Conservation (phyloP, 2,113 vertebrate species). For the Symphodus melops region DNA sequence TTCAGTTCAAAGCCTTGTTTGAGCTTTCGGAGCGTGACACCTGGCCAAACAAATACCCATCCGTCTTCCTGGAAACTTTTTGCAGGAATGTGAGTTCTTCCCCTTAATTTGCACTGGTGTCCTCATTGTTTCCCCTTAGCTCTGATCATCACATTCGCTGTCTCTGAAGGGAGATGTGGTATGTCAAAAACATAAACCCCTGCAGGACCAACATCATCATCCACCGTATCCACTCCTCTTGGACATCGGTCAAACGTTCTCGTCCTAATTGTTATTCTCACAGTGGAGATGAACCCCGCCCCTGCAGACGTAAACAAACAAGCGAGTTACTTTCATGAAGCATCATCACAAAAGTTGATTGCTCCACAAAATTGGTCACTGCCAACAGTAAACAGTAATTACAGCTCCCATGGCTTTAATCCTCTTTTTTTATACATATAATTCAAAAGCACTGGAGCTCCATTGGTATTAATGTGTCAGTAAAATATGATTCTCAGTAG, state of each 20-base stretch:
- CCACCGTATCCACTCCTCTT: conserved; percentile 28
- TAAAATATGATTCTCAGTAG: background rate
- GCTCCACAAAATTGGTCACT: conserved; percentile 39
- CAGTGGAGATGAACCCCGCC: conserved; percentile 43
- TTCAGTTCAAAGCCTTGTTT: conserved; percentile 18
- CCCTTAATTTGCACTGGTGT: conserved; percentile 1
- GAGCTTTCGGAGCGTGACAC: conserved; percentile 1
- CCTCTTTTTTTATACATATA: conserved; percentile 23
- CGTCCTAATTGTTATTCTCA: conserved; percentile 60
- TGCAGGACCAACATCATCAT: conserved; percentile 37
- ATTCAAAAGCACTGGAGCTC: conserved; percentile 21
- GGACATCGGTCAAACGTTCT: conserved; percentile 36
- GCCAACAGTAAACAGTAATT: conserved; percentile 71
- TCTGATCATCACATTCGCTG: conserved; percentile 27
- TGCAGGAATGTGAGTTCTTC: conserved; percentile 35
- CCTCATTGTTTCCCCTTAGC: conserved; percentile 54
- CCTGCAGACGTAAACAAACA: conserved; percentile 73
- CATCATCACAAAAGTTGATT: conserved; percentile 53
- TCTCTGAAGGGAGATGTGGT: conserved; percentile 38
- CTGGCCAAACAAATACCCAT: background rate
- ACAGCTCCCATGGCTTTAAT: conserved; percentile 39
- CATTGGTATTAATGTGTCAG: conserved; percentile 12
- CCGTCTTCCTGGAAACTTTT: conserved; percentile 22
- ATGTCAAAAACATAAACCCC: conserved; percentile 48
- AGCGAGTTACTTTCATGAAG: conserved; percentile 45